Percentiles rank a stretch among this genome's conserved stretches.
Conservation (phyloP, 2,797 vertebrate species). For the Dryobates pubescens region DNA sequence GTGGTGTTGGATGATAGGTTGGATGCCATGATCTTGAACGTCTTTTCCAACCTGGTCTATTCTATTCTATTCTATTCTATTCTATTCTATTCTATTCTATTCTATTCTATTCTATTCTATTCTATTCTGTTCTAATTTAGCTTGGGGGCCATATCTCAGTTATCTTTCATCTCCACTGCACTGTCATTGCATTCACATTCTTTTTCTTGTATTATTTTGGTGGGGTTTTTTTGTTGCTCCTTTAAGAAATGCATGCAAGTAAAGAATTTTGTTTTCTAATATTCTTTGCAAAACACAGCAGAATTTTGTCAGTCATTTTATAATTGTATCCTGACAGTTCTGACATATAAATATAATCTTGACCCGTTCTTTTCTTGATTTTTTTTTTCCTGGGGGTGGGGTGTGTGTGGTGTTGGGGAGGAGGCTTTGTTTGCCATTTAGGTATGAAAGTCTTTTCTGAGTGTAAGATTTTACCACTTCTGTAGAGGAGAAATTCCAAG, state of each 20-base stretch:
- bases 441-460: background rate
- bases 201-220: background rate
- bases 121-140: background rate
- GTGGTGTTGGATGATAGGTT: no score
- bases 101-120: no score
- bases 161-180: background rate
- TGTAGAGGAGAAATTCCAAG: background rate
- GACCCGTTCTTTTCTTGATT: background rate
- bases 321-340: background rate
- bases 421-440: background rate
- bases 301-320: background rate
- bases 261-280: background rate
- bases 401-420: no score
- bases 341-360: background rate
- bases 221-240: background rate
- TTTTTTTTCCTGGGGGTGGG: background rate
- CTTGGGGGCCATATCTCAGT: background rate
- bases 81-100: no score
- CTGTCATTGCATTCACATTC: background rate
- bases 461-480: background rate
- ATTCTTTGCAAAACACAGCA: background rate
- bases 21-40: no score
- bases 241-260: background rate
- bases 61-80: no score
- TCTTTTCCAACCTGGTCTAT: no score